Evolutionary conservation across 2,113 vertebrate genomes (phyloP), one percentile per base, ranked within the genome.

Genomic region (Crocuta crocuta): DNA sequence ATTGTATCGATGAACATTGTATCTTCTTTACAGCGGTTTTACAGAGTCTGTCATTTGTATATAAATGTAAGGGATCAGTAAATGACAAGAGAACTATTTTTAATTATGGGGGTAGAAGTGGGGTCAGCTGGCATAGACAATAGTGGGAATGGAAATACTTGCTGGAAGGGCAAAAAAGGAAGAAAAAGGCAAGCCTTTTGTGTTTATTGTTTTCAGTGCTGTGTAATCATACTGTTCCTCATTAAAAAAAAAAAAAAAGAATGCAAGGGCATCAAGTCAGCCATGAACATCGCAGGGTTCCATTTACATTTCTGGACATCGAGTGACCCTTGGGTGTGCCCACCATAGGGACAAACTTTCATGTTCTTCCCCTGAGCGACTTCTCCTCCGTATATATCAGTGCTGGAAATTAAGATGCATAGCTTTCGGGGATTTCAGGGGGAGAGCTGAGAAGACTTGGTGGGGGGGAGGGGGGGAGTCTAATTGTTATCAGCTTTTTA

Each of bases 401-500:
- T 26, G 26, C 90, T 96, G 50, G 93, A 82, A 61, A 83, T 91
- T 73, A 83, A 85, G 93, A 95, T n/a, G 74, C 0, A 0, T 79
- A 94, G 91, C 83, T 98, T 98, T 97, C 94, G 65, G 90, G 86
- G 96, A 89, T 90, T 94, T 84, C 89, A 96, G 96, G 97, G 84
- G 86, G 70, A 96, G 97, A 98, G 39, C 58, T 76, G 50, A 91
- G 82, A 79, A 28, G 48, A 55, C 53, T 39, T 39, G 39, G 39
- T 39, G 39, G 39, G 39, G 39, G 3, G 39, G 2, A 90, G 61
- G 53, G 58, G 33, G 70, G 79, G 79, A 90, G 93, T 98, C 97
- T 97, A 98, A 78, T 88, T 98, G 94, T 96, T 96, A 97, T 53
- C 71, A 21, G 87, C 98, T 98, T 98, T 98, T 98, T 95, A 87